phyloP scores from a whole-genome alignment of 2,888 invertebrate genomes.

The Pilophorus perplexus region DNA sequence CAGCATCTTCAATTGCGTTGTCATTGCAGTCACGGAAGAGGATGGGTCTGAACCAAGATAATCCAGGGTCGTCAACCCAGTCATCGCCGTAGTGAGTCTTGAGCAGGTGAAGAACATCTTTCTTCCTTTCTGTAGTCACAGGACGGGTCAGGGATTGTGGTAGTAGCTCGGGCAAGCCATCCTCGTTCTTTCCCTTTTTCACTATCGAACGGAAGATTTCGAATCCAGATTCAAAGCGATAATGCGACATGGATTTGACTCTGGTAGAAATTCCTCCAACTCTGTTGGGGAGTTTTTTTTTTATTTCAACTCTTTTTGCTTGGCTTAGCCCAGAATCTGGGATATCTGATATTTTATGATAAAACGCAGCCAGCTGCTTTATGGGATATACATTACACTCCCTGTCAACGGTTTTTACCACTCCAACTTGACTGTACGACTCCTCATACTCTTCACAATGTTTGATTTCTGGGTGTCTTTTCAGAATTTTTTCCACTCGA shows the following conservation, averaged over 20 bases:
- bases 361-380: background rate
- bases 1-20: conserved; percentile 2
- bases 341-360: conserved; percentile 3
- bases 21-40: background rate
- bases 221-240: background rate
- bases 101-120: conserved; percentile 4
- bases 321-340: conserved; percentile 19
- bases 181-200: background rate
- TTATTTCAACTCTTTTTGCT: conserved; percentile 6
- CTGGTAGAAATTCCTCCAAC: background rate
- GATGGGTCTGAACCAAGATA: background rate
- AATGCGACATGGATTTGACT: background rate
- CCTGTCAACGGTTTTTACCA: background rate
- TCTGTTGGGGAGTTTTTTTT: background rate
- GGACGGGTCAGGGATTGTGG: background rate
- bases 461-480: background rate
- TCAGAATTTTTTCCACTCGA: conserved; percentile 7
- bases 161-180: background rate
- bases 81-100: background rate
- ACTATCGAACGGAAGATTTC: background rate
- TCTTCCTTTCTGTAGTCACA: background rate
- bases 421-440: conserved; percentile 11
- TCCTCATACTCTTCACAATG: conserved; percentile 9
- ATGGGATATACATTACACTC: conserved; percentile 14
- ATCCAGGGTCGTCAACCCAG: background rate